These are phyloP conservation scores for Drosophila pectinifera DNA, from an alignment of 1,140 invertebrate species.

Conservation along the genomic window DNA sequence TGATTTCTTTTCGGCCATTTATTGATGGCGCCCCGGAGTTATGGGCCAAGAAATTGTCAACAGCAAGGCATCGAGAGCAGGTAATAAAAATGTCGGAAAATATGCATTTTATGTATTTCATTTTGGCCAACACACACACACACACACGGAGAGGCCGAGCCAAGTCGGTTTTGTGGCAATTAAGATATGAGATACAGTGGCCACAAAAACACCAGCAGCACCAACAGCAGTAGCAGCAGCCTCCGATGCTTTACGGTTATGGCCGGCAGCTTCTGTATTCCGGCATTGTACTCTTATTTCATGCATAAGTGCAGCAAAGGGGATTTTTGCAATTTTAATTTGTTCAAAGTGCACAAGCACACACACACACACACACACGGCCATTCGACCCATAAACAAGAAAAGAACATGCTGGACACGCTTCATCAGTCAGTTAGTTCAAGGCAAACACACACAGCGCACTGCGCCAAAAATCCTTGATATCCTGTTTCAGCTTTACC, in stretches of 20 bases:
- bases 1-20: slow-evolving; percentile 40
- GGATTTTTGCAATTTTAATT: slow-evolving; percentile 80
- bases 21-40: slow-evolving; percentile 42
- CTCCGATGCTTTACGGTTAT: slow-evolving; percentile 69
- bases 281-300: slow-evolving; percentile 33
- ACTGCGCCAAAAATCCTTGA: neutral
- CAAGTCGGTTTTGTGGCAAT: slow-evolving; percentile 55
- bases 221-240: slow-evolving; percentile 12
- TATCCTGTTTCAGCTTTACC: too few species aligned
- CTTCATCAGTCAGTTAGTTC: slow-evolving; percentile 64
- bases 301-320: slow-evolving; percentile 60
- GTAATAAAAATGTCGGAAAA: slow-evolving; percentile 56
- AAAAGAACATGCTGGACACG: slow-evolving; percentile 52
- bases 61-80: slow-evolving; percentile 26
- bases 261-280: slow-evolving; percentile 52
- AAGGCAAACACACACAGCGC: slow-evolving; percentile 24
- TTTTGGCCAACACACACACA: slow-evolving; percentile 30
- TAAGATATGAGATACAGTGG: slow-evolving; percentile 57
- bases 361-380: slow-evolving; percentile 26
- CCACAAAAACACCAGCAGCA: slow-evolving; percentile 5
- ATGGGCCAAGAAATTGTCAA: slow-evolving; percentile 56
- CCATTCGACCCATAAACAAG: slow-evolving; percentile 41
- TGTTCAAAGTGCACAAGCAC: slow-evolving; percentile 69
- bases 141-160: neutral
- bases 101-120: slow-evolving; percentile 58